These are phyloP conservation scores for Oscheius sp. DNA, from an alignment of 2,888 invertebrate genomes.

Conservation along the genomic window DNA sequence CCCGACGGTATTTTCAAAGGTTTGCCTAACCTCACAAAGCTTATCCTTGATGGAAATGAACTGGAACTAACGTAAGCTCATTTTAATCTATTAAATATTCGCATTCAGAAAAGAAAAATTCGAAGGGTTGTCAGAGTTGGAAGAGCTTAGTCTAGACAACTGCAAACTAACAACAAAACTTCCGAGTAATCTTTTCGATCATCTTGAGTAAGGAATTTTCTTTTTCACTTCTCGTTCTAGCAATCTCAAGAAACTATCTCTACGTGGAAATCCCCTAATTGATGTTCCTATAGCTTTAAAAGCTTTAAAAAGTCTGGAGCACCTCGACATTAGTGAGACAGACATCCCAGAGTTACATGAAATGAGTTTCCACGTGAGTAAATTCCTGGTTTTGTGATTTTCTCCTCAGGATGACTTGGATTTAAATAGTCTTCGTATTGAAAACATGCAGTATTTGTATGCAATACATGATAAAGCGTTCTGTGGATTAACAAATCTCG, in stretches of 20 bases:
- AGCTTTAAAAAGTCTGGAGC: slow-evolving; percentile 35
- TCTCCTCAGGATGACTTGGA: slow-evolving; percentile 28
- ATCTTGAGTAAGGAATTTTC: slow-evolving; percentile 48
- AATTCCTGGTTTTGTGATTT: background rate
- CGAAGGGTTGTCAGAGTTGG: slow-evolving; percentile 52
- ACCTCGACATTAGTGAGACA: slow-evolving; percentile 51
- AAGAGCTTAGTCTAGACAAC: slow-evolving; percentile 55
- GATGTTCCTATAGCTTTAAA: slow-evolving; percentile 54
- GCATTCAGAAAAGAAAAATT: slow-evolving; percentile 39
- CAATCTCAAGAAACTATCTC: slow-evolving; percentile 50
- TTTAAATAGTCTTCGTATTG: slow-evolving; percentile 34
- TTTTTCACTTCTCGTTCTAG: slow-evolving; percentile 48
- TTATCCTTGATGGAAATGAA: slow-evolving; percentile 54
- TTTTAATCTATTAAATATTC: background rate
- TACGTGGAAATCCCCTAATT: slow-evolving; percentile 49
- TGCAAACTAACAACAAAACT: slow-evolving; percentile 44
- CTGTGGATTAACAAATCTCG: slow-evolving; percentile 43
- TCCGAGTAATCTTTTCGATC: slow-evolving; percentile 52
- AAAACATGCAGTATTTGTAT: slow-evolving; percentile 40
- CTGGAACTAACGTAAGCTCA: slow-evolving; percentile 4
- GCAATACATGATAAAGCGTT: slow-evolving; percentile 49
- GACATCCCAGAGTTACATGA: slow-evolving; percentile 46
- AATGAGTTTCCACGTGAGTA: slow-evolving; percentile 31
- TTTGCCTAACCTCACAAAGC: slow-evolving; percentile 39
- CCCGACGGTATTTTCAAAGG: slow-evolving; percentile 27